A percentile compares a stretch with the other conserved stretches of the same genome.
Evolutionary conservation across 2,888 invertebrate genomes (phyloP).

Genomic region (Cordilura impudica): DNA sequence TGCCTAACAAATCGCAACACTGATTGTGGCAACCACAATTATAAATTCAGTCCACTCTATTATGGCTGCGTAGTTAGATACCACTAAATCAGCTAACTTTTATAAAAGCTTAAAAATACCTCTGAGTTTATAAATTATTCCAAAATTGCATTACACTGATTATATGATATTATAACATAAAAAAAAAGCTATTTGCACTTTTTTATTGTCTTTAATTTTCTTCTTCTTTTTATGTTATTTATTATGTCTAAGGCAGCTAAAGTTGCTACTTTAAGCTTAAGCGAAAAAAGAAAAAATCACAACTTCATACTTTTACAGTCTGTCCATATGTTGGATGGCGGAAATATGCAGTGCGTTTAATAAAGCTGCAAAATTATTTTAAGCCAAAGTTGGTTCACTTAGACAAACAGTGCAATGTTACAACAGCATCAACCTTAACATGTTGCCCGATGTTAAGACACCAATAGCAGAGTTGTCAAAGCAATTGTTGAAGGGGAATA

Average conservation of each 20-base stretch:
- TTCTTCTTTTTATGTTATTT: not conserved
- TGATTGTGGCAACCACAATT: too few species aligned
- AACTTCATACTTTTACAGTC: constrained; percentile 42
- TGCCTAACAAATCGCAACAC: too few species aligned
- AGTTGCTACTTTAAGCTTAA: not conserved
- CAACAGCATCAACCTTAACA: constrained; percentile 39
- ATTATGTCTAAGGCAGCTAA: not conserved
- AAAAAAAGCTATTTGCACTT: constrained; percentile 7
- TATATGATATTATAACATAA: too few species aligned
- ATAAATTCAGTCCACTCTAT: too few species aligned
- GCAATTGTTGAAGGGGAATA: too few species aligned
- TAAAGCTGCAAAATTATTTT: constrained; percentile 48
- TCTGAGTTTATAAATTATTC: constrained; percentile 22
- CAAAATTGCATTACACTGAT: constrained; percentile 8
- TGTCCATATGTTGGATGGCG: constrained; percentile 27
- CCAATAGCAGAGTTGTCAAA: not conserved
- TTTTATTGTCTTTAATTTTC: constrained; percentile 28
- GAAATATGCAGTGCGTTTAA: constrained; percentile 55
- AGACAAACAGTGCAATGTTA: constrained; percentile 46
- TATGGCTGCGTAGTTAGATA: constrained; percentile 22
- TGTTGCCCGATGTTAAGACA: not conserved
- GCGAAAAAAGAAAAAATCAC: constrained; percentile 13
- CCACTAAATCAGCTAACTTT: not conserved
- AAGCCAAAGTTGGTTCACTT: constrained; percentile 31
- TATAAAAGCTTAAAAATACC: constrained; percentile 15